Evolutionary conservation across 2,797 vertebrate genomes (phyloP).

Genomic region (Erpetoichthys calabaricus): DNA sequence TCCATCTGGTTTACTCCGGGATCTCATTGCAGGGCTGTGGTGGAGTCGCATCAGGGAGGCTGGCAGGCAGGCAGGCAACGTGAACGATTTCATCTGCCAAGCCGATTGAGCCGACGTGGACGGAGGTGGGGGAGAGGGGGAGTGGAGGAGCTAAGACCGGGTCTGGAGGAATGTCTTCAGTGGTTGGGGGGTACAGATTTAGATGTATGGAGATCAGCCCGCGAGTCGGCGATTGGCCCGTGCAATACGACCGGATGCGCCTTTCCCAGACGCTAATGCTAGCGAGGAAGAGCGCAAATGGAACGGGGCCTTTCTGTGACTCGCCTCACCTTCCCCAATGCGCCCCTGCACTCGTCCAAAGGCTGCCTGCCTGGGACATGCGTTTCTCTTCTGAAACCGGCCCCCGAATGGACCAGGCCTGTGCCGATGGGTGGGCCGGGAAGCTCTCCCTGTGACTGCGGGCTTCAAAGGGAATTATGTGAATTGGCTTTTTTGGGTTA

Average conservation of each 20-base stretch:
- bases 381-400: no score
- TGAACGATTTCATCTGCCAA: slow-evolving; percentile 60
- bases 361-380: no score
- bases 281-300: no score
- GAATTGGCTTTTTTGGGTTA: slow-evolving; percentile 69
- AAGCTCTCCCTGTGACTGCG: slow-evolving; percentile 24
- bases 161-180: slow-evolving; percentile 53
- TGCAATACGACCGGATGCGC: slow-evolving; percentile 52
- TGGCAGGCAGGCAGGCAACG: slow-evolving; percentile 42
- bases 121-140: slow-evolving; percentile 7
- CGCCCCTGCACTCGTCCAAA: no score
- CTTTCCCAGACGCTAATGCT: slow-evolving; percentile 4
- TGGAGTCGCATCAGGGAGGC: slow-evolving; percentile 31
- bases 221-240: slow-evolving; percentile 52
- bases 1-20: slow-evolving; percentile 66
- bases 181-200: slow-evolving; percentile 56
- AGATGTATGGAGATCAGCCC: slow-evolving; percentile 62
- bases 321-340: no score
- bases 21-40: slow-evolving; percentile 46
- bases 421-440: not conserved
- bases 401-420: no score
- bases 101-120: slow-evolving; percentile 37
- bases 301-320: no score
- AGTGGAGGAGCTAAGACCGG: slow-evolving; percentile 22
- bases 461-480: slow-evolving; percentile 56